Base-by-base conservation (phyloP, 2,888 invertebrate species). In the Gryllus longicercus region DNA sequence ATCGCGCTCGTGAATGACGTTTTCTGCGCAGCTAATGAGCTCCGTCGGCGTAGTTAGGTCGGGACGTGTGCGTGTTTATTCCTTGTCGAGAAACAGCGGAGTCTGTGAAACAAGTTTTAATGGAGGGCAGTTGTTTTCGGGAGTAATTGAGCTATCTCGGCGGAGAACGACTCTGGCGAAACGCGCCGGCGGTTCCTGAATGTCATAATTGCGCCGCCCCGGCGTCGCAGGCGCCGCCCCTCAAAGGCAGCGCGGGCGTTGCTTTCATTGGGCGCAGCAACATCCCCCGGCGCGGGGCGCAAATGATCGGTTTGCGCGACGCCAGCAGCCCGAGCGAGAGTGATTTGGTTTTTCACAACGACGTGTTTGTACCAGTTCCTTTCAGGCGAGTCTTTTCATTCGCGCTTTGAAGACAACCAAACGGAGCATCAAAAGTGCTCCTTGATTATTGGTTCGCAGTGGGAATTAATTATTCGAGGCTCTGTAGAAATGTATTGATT, bases 51-150 rank as follows among this genome's bases (percentile, higher is more conserved):
- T 63, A 38, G 38, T 38, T 38, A 38, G 8, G 38, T 38, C n/a
- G 63, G 16, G 63, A 16, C n/a, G 63, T 16, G 63, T 63, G 63
- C 63, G 14, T 63, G 63, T 63, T n/a, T 63, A 14, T 63, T 63
- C n/a, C 63, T 18, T 63, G 63, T 18, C 63, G 63, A 63, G 63
- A 51, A 51, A 2, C 63, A 10, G 63, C 63, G 63, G 63, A 63
- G 63, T 11, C 63, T 18, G 63, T n/a, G 63, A n/a, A 63, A n/a
- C n/a, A 63, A 63, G 63, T 63, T 63, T 63, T 63, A 63, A 63
- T 63, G 63, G 63, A 63, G 63, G 63, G n/a, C 63, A 63, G 63
- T 63, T 63, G 63, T 63, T 63, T 63, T 63, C 14, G 16, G 63
- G 63, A 63, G 63, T 63, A 63, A 63, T 63, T 63, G 38, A 38